phyloP scores from a whole-genome alignment of 2,797 vertebrate genomes.

The Microhierax caerulescens region DNA sequence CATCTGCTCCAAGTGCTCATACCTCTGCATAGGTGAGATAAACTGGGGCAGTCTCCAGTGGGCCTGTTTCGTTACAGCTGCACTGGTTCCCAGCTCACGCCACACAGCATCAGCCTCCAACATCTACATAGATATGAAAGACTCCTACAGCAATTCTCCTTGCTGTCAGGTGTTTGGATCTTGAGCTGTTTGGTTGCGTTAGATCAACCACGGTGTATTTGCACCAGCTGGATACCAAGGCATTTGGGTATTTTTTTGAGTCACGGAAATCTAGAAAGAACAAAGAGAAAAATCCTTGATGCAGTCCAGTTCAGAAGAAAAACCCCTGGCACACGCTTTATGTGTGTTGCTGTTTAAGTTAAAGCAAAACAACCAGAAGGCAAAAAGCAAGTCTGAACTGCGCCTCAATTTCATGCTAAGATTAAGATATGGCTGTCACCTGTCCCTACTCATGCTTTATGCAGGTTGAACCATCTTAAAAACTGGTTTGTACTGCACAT shows the following conservation, averaged over 20 bases:
- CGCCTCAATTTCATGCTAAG: neutral
- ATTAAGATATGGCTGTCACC: neutral
- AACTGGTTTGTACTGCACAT: neutral
- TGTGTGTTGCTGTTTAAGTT: neutral
- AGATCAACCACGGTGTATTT: neutral
- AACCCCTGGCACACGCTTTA: neutral
- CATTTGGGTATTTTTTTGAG: neutral
- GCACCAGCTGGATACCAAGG: rapidly evolving
- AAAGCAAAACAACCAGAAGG: neutral
- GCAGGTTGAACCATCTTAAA: neutral
- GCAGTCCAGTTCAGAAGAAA: neutral
- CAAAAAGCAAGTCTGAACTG: neutral
- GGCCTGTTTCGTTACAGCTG: neutral
- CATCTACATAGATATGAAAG: neutral
- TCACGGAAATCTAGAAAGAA: neutral
- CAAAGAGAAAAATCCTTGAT: neutral
- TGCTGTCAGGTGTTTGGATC: neutral
- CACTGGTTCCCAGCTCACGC: neutral
- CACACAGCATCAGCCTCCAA: neutral
- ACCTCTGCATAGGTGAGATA: constrained; percentile 5
- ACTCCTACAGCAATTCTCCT: neutral
- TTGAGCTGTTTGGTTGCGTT: neutral
- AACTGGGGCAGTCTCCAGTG: neutral
- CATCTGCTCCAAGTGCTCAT: neutral
- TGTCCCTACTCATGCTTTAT: neutral